Percentiles rank a stretch among this genome's conserved stretches.
These are phyloP conservation scores for Melinaea menophilus DNA, from an alignment of 2,888 invertebrate species.

Conservation along the genomic window DNA sequence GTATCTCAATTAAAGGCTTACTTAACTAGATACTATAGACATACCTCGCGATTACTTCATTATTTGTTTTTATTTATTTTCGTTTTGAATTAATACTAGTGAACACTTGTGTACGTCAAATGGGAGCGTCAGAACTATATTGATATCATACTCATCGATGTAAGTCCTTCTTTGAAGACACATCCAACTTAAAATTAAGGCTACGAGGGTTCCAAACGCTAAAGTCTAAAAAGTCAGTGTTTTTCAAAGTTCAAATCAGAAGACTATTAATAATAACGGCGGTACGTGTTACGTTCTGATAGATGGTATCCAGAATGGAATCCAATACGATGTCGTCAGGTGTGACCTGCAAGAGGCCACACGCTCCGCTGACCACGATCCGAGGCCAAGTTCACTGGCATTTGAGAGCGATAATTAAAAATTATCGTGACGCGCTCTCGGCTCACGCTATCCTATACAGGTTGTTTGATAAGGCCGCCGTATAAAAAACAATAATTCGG, in stretches of 20 bases:
- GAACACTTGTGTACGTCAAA: no score
- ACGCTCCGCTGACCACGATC: slow-evolving; percentile 55
- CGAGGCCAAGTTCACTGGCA: slow-evolving; percentile 78
- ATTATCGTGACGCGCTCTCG: slow-evolving; percentile 72
- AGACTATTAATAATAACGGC: no score
- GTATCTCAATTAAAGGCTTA: slow-evolving; percentile 38
- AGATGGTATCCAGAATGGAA: slow-evolving; percentile 40
- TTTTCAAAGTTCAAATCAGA: no score
- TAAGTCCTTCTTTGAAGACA: no score
- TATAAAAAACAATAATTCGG: slow-evolving; percentile 28
- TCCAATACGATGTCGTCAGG: slow-evolving; percentile 56
- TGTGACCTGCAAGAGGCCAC: slow-evolving; percentile 67
- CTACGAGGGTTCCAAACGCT: no score
- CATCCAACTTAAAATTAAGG: no score
- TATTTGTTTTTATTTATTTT: no score
- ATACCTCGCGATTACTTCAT: slow-evolving; percentile 19
- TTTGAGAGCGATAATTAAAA: slow-evolving; percentile 77
- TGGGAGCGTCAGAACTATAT: no score
- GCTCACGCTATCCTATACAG: slow-evolving; percentile 71
- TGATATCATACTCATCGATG: no score
- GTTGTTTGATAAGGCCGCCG: slow-evolving; percentile 35
- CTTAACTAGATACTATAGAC: slow-evolving; percentile 29
- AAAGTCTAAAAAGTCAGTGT: no score
- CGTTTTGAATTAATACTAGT: no score
- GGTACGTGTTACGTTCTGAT: not conserved